These are phyloP conservation scores for Halictus ligatus DNA, from an alignment of 2,888 invertebrate species.

Conservation along the genomic window DNA sequence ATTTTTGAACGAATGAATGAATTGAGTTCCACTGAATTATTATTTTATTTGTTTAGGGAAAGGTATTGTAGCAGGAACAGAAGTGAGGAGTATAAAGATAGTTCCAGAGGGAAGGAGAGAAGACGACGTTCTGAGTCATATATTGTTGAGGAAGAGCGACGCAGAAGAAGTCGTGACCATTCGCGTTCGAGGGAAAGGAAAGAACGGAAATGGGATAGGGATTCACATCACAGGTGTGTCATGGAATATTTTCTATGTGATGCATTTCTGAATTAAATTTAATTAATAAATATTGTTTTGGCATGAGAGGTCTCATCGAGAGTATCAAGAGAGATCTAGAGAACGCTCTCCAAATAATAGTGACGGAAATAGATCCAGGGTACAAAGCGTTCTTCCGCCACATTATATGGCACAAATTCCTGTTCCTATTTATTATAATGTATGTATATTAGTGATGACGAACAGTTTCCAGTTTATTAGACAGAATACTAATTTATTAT, in stretches of 20 bases:
- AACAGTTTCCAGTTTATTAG: not conserved
- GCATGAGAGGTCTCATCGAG: conserved; percentile 50
- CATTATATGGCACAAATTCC: conserved; percentile 67
- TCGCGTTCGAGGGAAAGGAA: conserved; percentile 55
- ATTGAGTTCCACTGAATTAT: not conserved
- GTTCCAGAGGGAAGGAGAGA: not conserved
- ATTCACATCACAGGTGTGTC: conserved; percentile 47
- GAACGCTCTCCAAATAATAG: no score
- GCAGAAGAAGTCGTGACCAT: conserved; percentile 27
- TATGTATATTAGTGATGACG: conserved; percentile 46
- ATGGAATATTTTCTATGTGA: not conserved
- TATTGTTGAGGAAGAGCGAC: not conserved
- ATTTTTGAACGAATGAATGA: no score
- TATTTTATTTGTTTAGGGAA: conserved; percentile 16
- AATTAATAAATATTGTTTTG: conserved; percentile 18
- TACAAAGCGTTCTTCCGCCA: conserved; percentile 35
- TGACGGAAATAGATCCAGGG: conserved; percentile 16
- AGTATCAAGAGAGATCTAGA: not conserved
- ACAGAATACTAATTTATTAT: not conserved
- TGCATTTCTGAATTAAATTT: not conserved
- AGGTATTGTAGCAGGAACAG: conserved; percentile 32
- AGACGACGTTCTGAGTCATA: conserved; percentile 3
- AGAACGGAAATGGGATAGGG: conserved; percentile 24
- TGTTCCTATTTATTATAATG: conserved; percentile 73
- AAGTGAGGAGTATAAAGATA: conserved; percentile 26